These are phyloP conservation scores for Oryzias dopingdopingensis DNA, from an alignment of 2,797 vertebrate genomes.

Conservation along the genomic window DNA sequence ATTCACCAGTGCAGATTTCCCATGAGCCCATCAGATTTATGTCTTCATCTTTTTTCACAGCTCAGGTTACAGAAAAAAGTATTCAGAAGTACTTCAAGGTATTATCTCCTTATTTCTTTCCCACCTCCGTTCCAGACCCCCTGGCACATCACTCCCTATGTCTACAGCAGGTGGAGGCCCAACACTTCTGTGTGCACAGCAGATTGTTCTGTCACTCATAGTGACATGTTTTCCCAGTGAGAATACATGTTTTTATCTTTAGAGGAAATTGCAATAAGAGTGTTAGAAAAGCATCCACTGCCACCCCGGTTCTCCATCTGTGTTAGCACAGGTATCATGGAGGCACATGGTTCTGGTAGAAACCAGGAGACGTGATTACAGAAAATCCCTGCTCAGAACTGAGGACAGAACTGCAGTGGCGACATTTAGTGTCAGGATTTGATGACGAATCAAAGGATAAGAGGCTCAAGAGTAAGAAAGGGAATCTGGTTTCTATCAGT, in stretches of 20 bases:
- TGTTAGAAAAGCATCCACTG: conserved; percentile 8
- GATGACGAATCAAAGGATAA: no score
- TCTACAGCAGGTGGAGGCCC: conserved; percentile 21
- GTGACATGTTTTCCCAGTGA: conserved; percentile 6
- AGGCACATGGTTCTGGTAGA: conserved; percentile 1
- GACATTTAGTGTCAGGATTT: no score
- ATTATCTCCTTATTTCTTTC: conserved; percentile 17
- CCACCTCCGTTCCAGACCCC: conserved; percentile 9
- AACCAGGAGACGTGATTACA: no score
- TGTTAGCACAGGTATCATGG: conserved; percentile 11
- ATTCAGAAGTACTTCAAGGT: conserved; percentile 16
- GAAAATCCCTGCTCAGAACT: no score
- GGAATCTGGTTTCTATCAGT: no score
- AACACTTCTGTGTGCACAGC: conserved; percentile 12
- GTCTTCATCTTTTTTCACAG: conserved; percentile 33
- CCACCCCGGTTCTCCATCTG: neutral
- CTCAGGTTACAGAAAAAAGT: conserved; percentile 25
- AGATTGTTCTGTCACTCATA: conserved; percentile 19
- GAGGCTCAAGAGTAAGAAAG: no score
- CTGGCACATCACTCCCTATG: conserved; percentile 12
- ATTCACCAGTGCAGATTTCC: conserved; percentile 13
- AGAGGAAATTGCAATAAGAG: conserved; percentile 7
- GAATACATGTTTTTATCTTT: conserved; percentile 15
- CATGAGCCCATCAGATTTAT: conserved; percentile 33
- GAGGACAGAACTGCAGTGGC: no score